Evolutionary conservation across 2,113 vertebrate genomes (phyloP), one percentile per base, ranked within the genome.

Genomic region (Chaetorhynchus papuensis): DNA sequence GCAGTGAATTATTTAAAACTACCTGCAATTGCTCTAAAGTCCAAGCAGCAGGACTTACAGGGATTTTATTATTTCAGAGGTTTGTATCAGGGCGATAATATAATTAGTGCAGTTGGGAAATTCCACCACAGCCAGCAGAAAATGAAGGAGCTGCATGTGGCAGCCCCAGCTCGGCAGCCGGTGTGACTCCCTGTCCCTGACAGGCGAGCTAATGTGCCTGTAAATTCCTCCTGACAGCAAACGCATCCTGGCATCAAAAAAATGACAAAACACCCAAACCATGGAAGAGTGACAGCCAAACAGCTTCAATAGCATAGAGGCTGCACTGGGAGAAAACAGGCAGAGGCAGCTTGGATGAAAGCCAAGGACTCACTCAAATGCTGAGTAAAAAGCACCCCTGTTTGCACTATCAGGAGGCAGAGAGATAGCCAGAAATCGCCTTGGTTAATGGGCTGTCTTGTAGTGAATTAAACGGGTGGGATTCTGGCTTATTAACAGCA

Each of bases 181-280:
- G 35, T 39, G 88, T 93, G 86, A 74, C 57, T 96, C 64, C 65
- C 39, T 72, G 71, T 72, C 86, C 63, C 94, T 95, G 91, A 82
- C 95, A 94, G 86, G 75, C 23, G 11, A 93, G 95, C 90, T 96
- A 97, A 97, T 94, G 94, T 96, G 96, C 94, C 97, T 87, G 90
- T 96, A 97, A 97, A 97, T 97, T 97, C 93, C 79, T 88, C 87
- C 87, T 94, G 96, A 96, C 96, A 96, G 94, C 86, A 80, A 97
- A 96, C 56, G 31, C 96, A 96, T 96, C 94, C 90, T 64, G 3
- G 84, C 96, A 94, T 96, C 96, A 94, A 76, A 94, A 94, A 97
- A 89, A 65, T 87, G 94, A 97, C 96, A 97, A 96, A 97, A 96
- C 87, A 94, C 93, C 86, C 95, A 97, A 95, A 93, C 83, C 93